Base-by-base conservation (phyloP, 2,113 vertebrate species). In the Oreocharis arfaki region DNA sequence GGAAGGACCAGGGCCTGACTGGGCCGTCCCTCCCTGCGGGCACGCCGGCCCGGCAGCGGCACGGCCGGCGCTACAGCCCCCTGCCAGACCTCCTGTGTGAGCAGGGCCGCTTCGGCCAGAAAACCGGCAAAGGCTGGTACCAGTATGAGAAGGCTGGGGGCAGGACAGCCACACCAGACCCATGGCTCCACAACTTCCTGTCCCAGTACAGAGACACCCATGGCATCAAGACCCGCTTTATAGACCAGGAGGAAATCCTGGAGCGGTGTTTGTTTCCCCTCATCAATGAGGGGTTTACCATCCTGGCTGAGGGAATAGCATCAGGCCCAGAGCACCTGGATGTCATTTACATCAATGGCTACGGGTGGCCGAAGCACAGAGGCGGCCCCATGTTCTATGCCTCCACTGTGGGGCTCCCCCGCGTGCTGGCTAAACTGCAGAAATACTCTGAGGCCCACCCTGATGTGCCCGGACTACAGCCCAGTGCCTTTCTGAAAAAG, bases 311-410 rank as follows among this genome's bases (percentile, higher is more conserved):
- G 3, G 98, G 99, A 52, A 98, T 99, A 9, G 99, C 98, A 0
- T 93, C 98, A 2, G 93, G 95, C 46, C 99, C 99, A 2, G 99
- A 99, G 84, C 98, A 99, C 96, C 98, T 99, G n/a, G 99, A 99
- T 74, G 94, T 98, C 7, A 97, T 99, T 96, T 99, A 99, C 49
- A 95, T 98, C 93, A 97, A 98, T 57, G 99, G 99, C 20, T 99
- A 98, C 0, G 98, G 98, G 57, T 99, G 99, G 99, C 99, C 99
- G 2, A 98, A 95, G 84, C 98, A 99, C 94, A 97, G 24, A 11
- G 99, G 99, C 0, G 99, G 99, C 11, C 99, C 99, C 61, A 99
- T 99, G 99, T 99, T 98, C 97, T 98, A 99, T 3, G 99, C 99
- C 16, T 89, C 95, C 67, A 98, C 97, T 7, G 91, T 99, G 23